Conservation (phyloP, 2,113 vertebrate genomes). For the Neodon shergylaensis region DNA sequence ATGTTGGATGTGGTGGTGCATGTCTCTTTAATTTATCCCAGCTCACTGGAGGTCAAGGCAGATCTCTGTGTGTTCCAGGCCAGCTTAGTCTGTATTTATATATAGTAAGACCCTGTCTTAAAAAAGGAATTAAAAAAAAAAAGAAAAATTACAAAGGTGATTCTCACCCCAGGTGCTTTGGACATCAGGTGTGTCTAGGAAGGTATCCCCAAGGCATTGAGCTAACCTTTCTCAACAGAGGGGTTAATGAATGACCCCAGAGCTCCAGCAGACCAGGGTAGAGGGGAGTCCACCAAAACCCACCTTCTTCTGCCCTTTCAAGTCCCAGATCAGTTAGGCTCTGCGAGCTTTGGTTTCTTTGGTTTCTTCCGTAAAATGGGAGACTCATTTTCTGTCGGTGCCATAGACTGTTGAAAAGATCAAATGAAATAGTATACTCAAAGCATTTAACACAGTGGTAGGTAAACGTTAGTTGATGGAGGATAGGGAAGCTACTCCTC, state of each 20-base stretch:
- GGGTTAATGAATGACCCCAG: neutral
- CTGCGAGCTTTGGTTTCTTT: constrained; percentile 27
- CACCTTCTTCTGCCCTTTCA: neutral
- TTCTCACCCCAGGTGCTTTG: neutral
- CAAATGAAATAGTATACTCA: neutral
- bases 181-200: neutral
- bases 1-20: neutral
- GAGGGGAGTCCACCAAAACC: neutral
- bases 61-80: neutral
- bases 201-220: neutral
- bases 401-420: neutral
- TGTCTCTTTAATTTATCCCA: neutral
- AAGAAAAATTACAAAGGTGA: neutral
- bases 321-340: neutral
- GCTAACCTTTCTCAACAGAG: neutral
- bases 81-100: neutral
- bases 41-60: neutral
- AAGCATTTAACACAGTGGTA: neutral
- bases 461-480: neutral
- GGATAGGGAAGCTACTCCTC: neutral
- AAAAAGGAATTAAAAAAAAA: neutral
- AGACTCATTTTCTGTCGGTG: neutral
- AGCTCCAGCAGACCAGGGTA: neutral
- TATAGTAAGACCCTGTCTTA: neutral
- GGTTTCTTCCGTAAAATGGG: constrained; percentile 1